Conservation (phyloP, 2,113 vertebrate species). For the Carollia perspicillata region DNA sequence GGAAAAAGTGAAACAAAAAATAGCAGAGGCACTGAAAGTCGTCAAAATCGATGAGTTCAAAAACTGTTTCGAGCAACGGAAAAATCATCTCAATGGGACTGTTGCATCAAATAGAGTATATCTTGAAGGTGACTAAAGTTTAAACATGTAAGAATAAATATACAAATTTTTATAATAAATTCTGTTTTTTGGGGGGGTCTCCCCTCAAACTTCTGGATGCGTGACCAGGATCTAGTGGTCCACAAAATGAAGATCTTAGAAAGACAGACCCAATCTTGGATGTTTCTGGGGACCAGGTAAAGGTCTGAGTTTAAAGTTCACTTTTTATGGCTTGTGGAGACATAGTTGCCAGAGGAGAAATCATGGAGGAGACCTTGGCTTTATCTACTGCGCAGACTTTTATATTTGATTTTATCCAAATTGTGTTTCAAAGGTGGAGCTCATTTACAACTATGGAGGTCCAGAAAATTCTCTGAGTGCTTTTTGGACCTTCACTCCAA, state of each 20-base stretch:
- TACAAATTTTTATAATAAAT: too few species aligned
- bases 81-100: too few species aligned
- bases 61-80: too few species aligned
- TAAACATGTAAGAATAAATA: too few species aligned
- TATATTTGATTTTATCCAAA: not conserved
- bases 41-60: too few species aligned
- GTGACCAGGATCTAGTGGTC: not conserved
- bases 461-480: not conserved
- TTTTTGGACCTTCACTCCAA: not conserved
- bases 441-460: not conserved
- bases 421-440: not conserved
- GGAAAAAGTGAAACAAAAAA: too few species aligned
- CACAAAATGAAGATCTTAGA: not conserved
- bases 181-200: too few species aligned
- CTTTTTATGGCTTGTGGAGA: not conserved
- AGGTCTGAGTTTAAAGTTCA: not conserved
- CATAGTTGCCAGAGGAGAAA: not conserved
- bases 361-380: not conserved
- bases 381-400: not conserved
- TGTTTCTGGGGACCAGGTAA: not conserved
- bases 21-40: too few species aligned
- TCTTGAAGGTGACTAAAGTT: too few species aligned
- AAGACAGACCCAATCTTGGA: not conserved
- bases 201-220: not conserved
- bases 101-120: too few species aligned